phyloP scores from a whole-genome alignment of 2,113 vertebrate genomes.

The Lates calcarifer region DNA sequence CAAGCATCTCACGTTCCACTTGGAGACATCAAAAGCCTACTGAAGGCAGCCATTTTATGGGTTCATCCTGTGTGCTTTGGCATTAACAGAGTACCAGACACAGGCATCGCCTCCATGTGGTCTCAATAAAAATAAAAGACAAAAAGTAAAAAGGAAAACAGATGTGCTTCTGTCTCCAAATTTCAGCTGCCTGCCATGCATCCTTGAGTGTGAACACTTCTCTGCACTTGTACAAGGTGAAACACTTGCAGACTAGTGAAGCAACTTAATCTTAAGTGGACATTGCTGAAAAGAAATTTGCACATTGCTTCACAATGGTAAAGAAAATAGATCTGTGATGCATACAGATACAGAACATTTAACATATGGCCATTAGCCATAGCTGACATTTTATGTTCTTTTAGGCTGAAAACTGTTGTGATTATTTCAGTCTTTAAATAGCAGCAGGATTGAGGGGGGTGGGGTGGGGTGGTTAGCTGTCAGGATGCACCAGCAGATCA shows the following conservation, averaged over 20 bases:
- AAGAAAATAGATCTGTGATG: slow-evolving; percentile 9
- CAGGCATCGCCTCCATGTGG: slow-evolving; percentile 70
- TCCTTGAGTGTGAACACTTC: slow-evolving; percentile 40
- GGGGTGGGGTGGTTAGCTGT: slow-evolving; percentile 21
- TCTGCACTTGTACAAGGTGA: slow-evolving; percentile 34
- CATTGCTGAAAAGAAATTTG: background rate
- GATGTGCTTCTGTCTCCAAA: slow-evolving; percentile 67
- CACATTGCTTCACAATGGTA: background rate
- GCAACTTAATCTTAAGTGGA: background rate
- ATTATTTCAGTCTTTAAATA: slow-evolving; percentile 30
- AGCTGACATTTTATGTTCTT: slow-evolving; percentile 24
- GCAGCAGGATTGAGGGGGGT: slow-evolving; percentile 10
- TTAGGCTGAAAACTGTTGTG: slow-evolving; percentile 37
- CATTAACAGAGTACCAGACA: slow-evolving; percentile 67
- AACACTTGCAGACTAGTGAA: background rate
- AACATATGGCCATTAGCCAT: background rate
- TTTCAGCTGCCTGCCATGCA: slow-evolving; percentile 70
- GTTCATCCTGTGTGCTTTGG: slow-evolving; percentile 77
- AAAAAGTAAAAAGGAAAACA: slow-evolving; percentile 47
- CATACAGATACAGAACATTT: background rate
- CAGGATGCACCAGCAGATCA: slow-evolving; percentile 61
- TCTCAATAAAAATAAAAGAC: slow-evolving; percentile 58
- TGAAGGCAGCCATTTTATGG: slow-evolving; percentile 76
- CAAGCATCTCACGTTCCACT: slow-evolving; percentile 72
- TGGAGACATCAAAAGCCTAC: slow-evolving; percentile 71